Evolutionary conservation across 2,888 invertebrate genomes (phyloP), one percentile per base, ranked within the genome.

Genomic region (Prosopocoilus inquinatus): DNA sequence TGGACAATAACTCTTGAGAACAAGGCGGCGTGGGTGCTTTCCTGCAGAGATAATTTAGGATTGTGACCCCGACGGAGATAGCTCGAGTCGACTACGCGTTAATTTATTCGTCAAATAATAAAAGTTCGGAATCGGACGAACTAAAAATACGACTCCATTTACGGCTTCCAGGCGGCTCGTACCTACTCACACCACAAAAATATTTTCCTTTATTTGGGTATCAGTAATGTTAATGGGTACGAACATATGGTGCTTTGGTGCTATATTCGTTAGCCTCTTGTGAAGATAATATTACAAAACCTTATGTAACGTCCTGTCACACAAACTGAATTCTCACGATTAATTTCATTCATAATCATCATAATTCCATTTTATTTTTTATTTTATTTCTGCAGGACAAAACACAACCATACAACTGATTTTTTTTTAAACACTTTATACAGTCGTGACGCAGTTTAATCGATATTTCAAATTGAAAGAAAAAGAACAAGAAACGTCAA

Each of bases 201-300:
- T 38, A 38, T 38, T 38, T 38, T 38, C 11, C 38, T 38, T 38
- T 38, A 38, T 38, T 38, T 38, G 38, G 38, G 13, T 38, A 38
- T 28, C 20, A 3, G 20, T 28, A 28, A 28, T 28, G 20, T 7
- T 28, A 28, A 28, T 28, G 20, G 20, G 5, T 28, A 38, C 38
- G 38, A 38, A 38, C 38, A 38, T 38, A 38, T 38, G 38, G 38
- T 13, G 38, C 13, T 12, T 38, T 8, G 4, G 9, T 5, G 11
- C 9, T 38, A 9, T 13, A 7, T 38, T 28, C 20, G 20, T 28
- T 28, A 28, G 20, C 20, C 5, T 28, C 20, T 28, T 28, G 20
- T 28, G 20, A 28, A 7, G 20, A 28, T 5, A 28, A 28, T 7
- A 5, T 28, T 28, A 28, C 20, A 28, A 28, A 28, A 28, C 5